Conservation (phyloP, 2,888 invertebrate genomes). For the Ceratothoa steindachneri region DNA sequence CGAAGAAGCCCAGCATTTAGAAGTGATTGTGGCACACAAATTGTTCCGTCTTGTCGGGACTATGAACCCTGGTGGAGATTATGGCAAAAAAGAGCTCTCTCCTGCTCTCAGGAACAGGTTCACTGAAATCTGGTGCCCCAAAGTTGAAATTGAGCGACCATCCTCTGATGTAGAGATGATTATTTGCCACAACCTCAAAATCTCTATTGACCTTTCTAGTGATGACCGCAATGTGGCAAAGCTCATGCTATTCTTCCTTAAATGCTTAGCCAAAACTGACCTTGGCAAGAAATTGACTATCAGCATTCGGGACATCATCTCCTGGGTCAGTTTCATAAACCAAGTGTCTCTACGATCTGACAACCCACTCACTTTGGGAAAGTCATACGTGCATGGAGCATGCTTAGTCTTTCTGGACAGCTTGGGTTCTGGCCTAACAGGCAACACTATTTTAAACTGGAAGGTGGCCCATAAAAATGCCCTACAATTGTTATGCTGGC, state of each 20-base stretch:
- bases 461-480: conserved; percentile 28
- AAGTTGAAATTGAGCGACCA: conserved; percentile 59
- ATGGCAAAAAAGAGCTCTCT: conserved; percentile 87
- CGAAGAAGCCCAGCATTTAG: conserved; percentile 48
- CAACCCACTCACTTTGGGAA: conserved; percentile 49
- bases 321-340: conserved; percentile 89
- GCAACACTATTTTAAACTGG: conserved; percentile 61
- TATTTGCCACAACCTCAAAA: conserved; percentile 37
- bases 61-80: conserved; percentile 99
- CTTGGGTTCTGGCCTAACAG: conserved; percentile 76
- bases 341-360: conserved; percentile 53
- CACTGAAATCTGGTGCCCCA: conserved; percentile 70
- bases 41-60: conserved; percentile 90
- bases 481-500: conserved; percentile 26
- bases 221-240: conserved; percentile 50
- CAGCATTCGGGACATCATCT: conserved; percentile 84
- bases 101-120: conserved; percentile 85
- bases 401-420: conserved; percentile 86
- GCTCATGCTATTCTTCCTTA: conserved; percentile 34
- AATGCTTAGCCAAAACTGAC: conserved; percentile 29
- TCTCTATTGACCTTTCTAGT: conserved; percentile 49
- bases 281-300: conserved; percentile 63
- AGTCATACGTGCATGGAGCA: conserved; percentile 81
- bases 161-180: conserved; percentile 62
- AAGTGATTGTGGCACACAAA: conserved; percentile 64